These are phyloP conservation scores for Chrysodeixis includens DNA, from an alignment of 2,888 invertebrate genomes.

Conservation along the genomic window DNA sequence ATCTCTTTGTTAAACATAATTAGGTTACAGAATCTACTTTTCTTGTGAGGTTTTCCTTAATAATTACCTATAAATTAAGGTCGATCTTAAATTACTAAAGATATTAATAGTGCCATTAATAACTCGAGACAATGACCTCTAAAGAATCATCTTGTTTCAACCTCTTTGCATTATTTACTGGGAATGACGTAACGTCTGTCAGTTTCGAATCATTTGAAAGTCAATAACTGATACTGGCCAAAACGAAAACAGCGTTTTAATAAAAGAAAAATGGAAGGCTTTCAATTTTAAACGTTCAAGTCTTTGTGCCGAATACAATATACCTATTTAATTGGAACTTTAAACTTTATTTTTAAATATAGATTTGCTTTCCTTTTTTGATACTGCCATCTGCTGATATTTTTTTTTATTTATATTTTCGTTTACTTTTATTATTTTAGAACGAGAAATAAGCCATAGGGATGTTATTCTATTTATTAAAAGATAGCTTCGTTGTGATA, in stretches of 20 bases:
- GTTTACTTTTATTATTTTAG: too few species aligned
- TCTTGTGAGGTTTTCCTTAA: slow-evolving; percentile 29
- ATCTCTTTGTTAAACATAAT: not conserved
- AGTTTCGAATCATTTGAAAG: not conserved
- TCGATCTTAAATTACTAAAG: slow-evolving; percentile 37
- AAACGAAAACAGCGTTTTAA: not conserved
- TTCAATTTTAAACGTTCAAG: not conserved
- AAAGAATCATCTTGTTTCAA: slow-evolving; percentile 40
- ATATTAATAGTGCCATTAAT: slow-evolving; percentile 45
- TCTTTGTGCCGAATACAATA: too few species aligned
- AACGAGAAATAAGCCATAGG: too few species aligned
- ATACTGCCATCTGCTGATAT: too few species aligned
- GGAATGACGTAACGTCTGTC: slow-evolving; percentile 1
- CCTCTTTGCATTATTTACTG: slow-evolving; percentile 27
- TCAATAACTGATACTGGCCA: not conserved
- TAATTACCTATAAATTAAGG: slow-evolving; percentile 41
- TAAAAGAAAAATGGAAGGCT: not conserved
- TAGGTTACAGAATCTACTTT: slow-evolving; percentile 33
- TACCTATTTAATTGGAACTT: too few species aligned
- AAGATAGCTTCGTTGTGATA: too few species aligned
- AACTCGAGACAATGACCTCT: slow-evolving; percentile 47
- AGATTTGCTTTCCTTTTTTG: too few species aligned
- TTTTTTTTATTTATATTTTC: too few species aligned
- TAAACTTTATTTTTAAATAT: too few species aligned
- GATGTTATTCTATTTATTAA: too few species aligned